A percentile compares a stretch with the other conserved stretches of the same genome.
These are phyloP conservation scores for Asbolus verrucosus DNA, from an alignment of 1,140 invertebrate genomes.

Conservation along the genomic window DNA sequence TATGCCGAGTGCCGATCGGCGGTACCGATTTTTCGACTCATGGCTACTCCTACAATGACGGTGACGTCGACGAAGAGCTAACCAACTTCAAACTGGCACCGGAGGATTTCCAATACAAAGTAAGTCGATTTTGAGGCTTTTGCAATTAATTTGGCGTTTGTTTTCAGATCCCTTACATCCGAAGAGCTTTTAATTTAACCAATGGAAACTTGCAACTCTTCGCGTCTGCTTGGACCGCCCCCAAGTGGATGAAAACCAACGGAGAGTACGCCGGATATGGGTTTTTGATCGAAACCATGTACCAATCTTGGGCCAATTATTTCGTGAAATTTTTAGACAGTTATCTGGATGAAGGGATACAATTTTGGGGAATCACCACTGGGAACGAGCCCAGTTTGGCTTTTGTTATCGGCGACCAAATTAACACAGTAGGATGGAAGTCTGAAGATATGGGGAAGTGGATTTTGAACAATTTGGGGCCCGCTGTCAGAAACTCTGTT, in stretches of 20 bases:
- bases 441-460: constrained; percentile 67
- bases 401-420: constrained; percentile 66
- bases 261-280: constrained; percentile 70
- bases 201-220: constrained; percentile 60
- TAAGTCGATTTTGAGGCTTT: constrained; percentile 25
- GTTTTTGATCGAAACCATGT: constrained; percentile 67
- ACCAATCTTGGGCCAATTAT: constrained; percentile 73
- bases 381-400: constrained; percentile 65
- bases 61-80: constrained; percentile 57
- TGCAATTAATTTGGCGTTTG: constrained; percentile 23
- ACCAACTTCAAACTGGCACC: constrained; percentile 61
- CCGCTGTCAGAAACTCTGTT: constrained; percentile 70
- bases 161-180: constrained; percentile 63
- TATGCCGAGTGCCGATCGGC: constrained; percentile 83
- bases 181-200: constrained; percentile 56
- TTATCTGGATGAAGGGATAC: constrained; percentile 57
- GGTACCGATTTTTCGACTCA: constrained; percentile 83
- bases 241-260: constrained; percentile 94
- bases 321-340: constrained; percentile 62
- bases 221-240: constrained; percentile 85
- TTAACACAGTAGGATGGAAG: constrained; percentile 65
- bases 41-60: constrained; percentile 77
- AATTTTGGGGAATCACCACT: constrained; percentile 64
- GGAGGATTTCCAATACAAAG: constrained; percentile 65
- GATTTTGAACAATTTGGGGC: constrained; percentile 75